Percentiles rank a stretch among this genome's conserved stretches.
These are phyloP conservation scores for Merops nubicus DNA, from an alignment of 2,113 vertebrate genomes.

Conservation along the genomic window DNA sequence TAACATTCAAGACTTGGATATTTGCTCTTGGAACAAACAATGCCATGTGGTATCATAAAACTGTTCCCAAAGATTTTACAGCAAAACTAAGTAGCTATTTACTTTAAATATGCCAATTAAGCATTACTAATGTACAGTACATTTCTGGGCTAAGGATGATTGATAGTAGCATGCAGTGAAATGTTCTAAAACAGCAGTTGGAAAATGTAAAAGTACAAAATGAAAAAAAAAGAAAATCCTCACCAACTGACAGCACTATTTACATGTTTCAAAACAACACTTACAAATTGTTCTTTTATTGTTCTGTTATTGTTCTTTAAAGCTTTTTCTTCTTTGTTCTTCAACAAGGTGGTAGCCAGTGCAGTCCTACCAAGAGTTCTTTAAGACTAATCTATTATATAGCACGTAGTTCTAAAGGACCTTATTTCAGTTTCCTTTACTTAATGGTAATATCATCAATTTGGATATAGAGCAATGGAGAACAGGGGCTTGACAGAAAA, in stretches of 20 bases:
- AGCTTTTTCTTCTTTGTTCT: conserved; percentile 24
- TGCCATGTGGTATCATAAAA: conserved; percentile 54
- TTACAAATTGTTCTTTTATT: conserved; percentile 66
- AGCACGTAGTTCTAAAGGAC: background rate
- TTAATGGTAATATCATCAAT: background rate
- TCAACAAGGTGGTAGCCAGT: conserved; percentile 33
- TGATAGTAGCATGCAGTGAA: conserved; percentile 75
- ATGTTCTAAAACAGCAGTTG: conserved; percentile 75
- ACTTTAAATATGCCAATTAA: conserved; percentile 84
- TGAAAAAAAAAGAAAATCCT: background rate
- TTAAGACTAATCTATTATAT: background rate
- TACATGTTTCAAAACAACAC: conserved; percentile 75
- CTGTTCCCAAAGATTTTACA: conserved; percentile 71
- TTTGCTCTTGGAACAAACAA: conserved; percentile 73
- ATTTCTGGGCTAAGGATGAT: conserved; percentile 78
- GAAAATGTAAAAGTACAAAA: conserved; percentile 74
- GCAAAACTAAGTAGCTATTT: conserved; percentile 80
- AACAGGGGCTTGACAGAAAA: background rate
- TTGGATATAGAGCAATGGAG: background rate
- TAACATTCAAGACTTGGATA: conserved; percentile 42
- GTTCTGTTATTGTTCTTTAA: conserved; percentile 60
- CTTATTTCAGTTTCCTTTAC: background rate
- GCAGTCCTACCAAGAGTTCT: conserved; percentile 3
- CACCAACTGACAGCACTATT: conserved; percentile 67
- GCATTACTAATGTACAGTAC: conserved; percentile 76